A percentile compares a stretch with the other conserved stretches of the same genome.
These are phyloP conservation scores for Tinea trinotella DNA, from an alignment of 2,888 invertebrate species.

Conservation along the genomic window DNA sequence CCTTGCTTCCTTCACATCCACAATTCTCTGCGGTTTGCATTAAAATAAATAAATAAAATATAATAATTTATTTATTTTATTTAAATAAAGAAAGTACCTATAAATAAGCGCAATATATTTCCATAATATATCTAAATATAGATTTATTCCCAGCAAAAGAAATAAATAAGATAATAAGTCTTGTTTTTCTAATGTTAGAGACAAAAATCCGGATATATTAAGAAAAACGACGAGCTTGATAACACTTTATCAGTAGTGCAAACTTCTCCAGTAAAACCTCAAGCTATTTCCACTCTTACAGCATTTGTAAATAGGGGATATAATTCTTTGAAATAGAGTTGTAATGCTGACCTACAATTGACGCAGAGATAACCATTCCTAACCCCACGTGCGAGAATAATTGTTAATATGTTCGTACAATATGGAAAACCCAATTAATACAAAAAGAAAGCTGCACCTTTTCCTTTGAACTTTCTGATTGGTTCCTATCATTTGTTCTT, in stretches of 20 bases:
- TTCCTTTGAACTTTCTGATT: too few species aligned
- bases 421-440: too few species aligned
- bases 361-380: background rate
- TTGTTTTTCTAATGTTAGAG: background rate
- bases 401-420: background rate
- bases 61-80: too few species aligned
- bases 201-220: background rate
- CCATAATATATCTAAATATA: too few species aligned
- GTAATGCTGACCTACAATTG: background rate
- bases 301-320: background rate
- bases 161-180: background rate
- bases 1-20: too few species aligned
- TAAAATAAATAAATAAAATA: too few species aligned
- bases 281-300: background rate
- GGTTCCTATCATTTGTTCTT: too few species aligned
- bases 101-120: too few species aligned
- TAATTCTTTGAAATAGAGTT: background rate
- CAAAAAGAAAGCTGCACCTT: too few species aligned
- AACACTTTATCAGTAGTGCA: background rate
- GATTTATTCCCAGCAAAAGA: too few species aligned
- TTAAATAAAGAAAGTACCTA: too few species aligned
- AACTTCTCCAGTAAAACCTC: background rate
- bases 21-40: too few species aligned
- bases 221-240: background rate
- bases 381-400: background rate